Evolutionary conservation across 1,140 invertebrate species (phyloP).

Genomic region (Yoshiicerus persimilis): DNA sequence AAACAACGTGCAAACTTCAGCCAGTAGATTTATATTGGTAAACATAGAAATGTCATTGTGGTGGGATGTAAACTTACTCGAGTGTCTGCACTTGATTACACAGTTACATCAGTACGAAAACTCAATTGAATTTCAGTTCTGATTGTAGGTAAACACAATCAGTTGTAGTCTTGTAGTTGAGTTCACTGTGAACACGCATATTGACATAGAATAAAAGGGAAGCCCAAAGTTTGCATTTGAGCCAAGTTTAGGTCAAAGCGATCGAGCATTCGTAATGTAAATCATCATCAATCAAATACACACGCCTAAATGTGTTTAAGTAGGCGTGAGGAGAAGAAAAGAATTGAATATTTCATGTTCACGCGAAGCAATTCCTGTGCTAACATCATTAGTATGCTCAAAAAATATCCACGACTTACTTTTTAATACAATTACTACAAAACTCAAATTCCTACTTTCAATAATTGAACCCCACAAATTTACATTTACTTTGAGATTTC

Average conservation of each 20-base stretch:
- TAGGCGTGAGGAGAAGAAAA: neutral
- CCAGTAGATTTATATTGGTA: neutral
- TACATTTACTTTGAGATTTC: no score
- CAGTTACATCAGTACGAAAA: neutral
- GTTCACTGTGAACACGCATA: neutral
- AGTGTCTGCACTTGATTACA: no score
- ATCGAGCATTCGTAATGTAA: neutral
- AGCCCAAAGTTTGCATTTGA: neutral
- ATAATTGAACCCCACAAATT: no score
- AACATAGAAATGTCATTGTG: neutral
- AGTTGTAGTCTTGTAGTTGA: no score
- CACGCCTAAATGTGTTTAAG: slow-evolving; percentile 1
- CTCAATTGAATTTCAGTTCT: neutral
- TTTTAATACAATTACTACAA: neutral
- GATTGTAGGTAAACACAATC: neutral
- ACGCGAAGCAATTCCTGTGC: neutral
- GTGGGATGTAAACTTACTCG: neutral
- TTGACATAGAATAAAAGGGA: neutral
- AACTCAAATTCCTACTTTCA: no score
- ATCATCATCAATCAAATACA: slow-evolving; percentile 3
- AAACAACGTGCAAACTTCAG: neutral
- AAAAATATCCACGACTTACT: neutral
- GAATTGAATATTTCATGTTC: neutral
- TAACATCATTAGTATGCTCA: neutral
- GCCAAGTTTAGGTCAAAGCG: neutral